Evolutionary conservation across 2,888 invertebrate genomes (phyloP), one percentile per base, ranked within the genome.

Genomic region (Epiblema foenella): DNA sequence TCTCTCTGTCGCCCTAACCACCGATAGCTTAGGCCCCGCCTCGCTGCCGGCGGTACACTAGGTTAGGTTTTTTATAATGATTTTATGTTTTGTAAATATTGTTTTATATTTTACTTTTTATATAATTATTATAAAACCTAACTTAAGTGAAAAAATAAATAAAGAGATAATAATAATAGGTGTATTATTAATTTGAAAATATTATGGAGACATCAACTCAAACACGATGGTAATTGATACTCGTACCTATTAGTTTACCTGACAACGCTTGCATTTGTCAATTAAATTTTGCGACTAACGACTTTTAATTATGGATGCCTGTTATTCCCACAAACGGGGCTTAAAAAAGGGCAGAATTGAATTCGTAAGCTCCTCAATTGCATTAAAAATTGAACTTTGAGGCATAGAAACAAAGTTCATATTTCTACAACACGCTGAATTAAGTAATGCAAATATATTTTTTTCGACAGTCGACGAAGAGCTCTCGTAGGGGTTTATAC

Each of bases 401-500:
- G 2, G 4, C 29, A 33, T 17, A 11, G 12, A n/a, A 7, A 49
- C 46, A 49, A n/a, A 33, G 49, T 62, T 11, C 0, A 18, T 51
- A 17, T 20, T 49, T 33, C 49, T 10, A 5, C 20, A 29, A n/a
- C 46, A 20, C 7, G 24, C 33, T 39, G 7, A 1, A 39, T 2
- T 20, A 42, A 1, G 24, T 29, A 52, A 52, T 39, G 18, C 18
- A 18, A n/a, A 12, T 33, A 49, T 33, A 33, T 62, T 33, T 49
- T 62, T 62, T 62, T 42, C n/a, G 29, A 12, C 49, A 12, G 17
- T 11, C n/a, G n/a, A 7, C 58, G 49, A 17, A 49, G 62, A 49
- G 29, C 49, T 17, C 49, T 62, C 29, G 11, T n/a, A 10, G 18
- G 60, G 60, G 46, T 24, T 60, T 60, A 60, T 24, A 29, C 59